Evolutionary conservation across 2,888 invertebrate species (phyloP), one percentile per base, ranked within the genome.

Genomic region (Clepsis dumicolana): DNA sequence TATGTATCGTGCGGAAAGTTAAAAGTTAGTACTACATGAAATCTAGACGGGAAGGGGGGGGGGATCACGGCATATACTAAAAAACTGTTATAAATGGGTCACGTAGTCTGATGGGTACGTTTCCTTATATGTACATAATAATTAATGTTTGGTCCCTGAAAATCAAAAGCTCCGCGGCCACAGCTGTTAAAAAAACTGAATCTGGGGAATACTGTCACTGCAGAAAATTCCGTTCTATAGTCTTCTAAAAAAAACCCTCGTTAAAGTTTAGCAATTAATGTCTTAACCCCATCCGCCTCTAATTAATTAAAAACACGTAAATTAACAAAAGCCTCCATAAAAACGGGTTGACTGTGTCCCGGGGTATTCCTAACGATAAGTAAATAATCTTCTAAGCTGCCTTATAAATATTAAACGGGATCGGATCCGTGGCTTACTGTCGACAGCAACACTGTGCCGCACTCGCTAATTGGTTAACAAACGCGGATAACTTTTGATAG

Each of bases 351-450:
- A 59, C 44, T 5, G 41, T 16, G 7, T 27, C 38, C 54, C 25
- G 18, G 32, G 29, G 27, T 54, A 59, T 21, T 48, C 54, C 21
- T 66, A 66, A 66, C 41, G 54, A 66, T 66, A 66, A 62, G 61
- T 44, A 62, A 66, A 66, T 66, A 62, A 62, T 66, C 61, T 61
- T 53, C 54, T 2, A 14, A 32, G 35, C 21, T 1, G 21, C 18
- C 65, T 60, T 53, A 65, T 65, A 65, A 65, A 65, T 65, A 65
- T 60, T 65, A 53, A 65, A 53, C 38, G 41, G 59, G 44, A 24
- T n/a, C 7, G 54, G 25, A 35, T 64, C 35, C 41, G 3, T 8
- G 25, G 52, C 35, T 59, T 65, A 59, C 12, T 18, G 21, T 14
- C 10, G 48, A 21, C 21, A 8, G 21, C 12, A 35, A n/a, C 21